Evolutionary conservation across 2,113 vertebrate genomes (phyloP).

Genomic region (Ammodytes dubius): DNA sequence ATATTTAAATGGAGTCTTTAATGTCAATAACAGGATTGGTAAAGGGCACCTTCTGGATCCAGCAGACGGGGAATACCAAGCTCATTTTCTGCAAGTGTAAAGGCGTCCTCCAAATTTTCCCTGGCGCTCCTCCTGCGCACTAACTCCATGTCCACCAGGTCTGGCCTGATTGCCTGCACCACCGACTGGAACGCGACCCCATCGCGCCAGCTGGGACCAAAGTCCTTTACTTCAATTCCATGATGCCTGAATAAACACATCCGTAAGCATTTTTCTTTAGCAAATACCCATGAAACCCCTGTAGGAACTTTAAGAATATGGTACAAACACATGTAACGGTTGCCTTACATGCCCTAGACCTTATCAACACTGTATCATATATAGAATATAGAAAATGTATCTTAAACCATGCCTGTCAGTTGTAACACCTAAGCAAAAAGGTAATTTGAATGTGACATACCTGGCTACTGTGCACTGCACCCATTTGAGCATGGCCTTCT

Average conservation of each 20-base stretch:
- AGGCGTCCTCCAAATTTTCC: slow-evolving; percentile 95
- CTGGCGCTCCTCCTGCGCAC: slow-evolving; percentile 88
- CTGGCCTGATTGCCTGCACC: slow-evolving; percentile 94
- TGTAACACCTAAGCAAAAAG: background rate
- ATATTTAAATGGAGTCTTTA: background rate
- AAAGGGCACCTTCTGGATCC: slow-evolving; percentile 92
- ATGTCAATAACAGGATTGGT: background rate
- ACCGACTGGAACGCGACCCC: slow-evolving; percentile 94
- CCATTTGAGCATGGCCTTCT: slow-evolving; percentile 94
- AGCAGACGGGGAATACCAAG: slow-evolving; percentile 96
- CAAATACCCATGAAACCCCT: background rate
- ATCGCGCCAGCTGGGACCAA: slow-evolving; percentile 94
- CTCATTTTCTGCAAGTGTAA: slow-evolving; percentile 92
- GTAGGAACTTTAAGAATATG: background rate
- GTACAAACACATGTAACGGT: background rate
- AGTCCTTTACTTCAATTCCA: slow-evolving; percentile 96
- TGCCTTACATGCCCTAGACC: background rate
- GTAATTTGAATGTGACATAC: slow-evolving; percentile 80
- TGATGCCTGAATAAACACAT: slow-evolving; percentile 81
- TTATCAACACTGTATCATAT: background rate
- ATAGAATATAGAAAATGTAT: background rate
- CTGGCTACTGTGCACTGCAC: slow-evolving; percentile 92
- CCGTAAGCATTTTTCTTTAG: background rate
- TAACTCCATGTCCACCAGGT: slow-evolving; percentile 94
- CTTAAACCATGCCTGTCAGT: background rate